phyloP scores from a whole-genome alignment of 2,113 vertebrate genomes.

The Cygnus buccinator region DNA sequence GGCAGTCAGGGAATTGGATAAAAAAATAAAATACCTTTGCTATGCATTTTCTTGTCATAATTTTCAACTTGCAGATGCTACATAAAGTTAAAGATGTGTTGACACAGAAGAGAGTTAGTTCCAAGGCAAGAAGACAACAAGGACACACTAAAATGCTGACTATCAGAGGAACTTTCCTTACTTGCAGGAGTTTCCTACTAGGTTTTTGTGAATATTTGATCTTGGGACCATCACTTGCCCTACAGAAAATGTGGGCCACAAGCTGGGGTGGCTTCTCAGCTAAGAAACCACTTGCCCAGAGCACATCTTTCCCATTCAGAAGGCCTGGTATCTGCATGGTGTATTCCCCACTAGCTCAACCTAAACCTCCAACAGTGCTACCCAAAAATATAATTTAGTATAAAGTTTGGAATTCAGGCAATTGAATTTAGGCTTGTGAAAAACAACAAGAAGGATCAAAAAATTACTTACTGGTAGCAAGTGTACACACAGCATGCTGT shows the following conservation, averaged over 20 bases:
- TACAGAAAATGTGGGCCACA: rapidly evolving
- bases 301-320: neutral
- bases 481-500: neutral
- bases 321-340: no score
- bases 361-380: neutral
- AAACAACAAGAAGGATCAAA: neutral
- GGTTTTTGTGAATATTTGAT: neutral
- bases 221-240: no score
- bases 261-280: neutral
- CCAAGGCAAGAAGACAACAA: neutral
- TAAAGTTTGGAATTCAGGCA: neutral
- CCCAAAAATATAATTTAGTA: neutral
- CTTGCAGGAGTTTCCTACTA: neutral
- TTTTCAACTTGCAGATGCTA: rapidly evolving
- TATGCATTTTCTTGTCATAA: neutral
- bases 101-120: neutral
- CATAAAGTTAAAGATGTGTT: neutral
- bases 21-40: neutral
- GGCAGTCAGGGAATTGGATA: neutral
- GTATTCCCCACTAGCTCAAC: no score
- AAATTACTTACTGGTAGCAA: neutral
- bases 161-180: neutral
- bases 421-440: neutral
- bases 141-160: rapidly evolving
- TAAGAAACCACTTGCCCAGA: neutral